phyloP scores from a whole-genome alignment of 2,797 vertebrate species.

The Podarcis siculus region DNA sequence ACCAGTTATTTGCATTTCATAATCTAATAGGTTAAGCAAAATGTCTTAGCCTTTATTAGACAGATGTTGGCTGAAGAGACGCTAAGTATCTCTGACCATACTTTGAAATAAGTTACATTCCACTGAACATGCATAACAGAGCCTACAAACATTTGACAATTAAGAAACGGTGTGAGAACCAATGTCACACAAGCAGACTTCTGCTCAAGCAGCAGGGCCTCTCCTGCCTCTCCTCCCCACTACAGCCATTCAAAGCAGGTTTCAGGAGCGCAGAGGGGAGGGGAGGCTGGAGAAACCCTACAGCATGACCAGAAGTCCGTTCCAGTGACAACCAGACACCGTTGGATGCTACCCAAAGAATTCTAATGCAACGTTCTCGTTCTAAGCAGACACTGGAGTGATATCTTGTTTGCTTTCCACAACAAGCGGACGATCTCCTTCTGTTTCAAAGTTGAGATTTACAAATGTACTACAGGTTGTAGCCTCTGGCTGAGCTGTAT shows the following conservation, averaged over 20 bases:
- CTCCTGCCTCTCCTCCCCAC: neutral
- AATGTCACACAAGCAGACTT: neutral
- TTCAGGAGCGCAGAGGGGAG: neutral
- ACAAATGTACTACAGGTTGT: slow-evolving; percentile 76
- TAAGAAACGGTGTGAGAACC: slow-evolving; percentile 8
- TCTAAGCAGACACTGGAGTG: slow-evolving; percentile 83
- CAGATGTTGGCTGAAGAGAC: slow-evolving; percentile 53
- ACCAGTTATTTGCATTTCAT: slow-evolving; percentile 51
- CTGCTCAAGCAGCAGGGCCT: neutral
- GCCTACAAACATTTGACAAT: slow-evolving; percentile 47
- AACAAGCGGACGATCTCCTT: slow-evolving; percentile 73
- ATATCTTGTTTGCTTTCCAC: slow-evolving; percentile 79
- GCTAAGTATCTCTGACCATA: slow-evolving; percentile 58
- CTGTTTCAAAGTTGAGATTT: slow-evolving; percentile 85
- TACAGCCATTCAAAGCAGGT: neutral
- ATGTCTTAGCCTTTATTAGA: slow-evolving; percentile 53
- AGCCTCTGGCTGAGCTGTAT: slow-evolving; percentile 76
- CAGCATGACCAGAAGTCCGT: neutral
- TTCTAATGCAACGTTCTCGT: slow-evolving; percentile 25
- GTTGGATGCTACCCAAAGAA: neutral
- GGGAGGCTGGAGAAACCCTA: neutral
- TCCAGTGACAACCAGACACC: neutral
- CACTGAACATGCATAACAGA: slow-evolving; percentile 63
- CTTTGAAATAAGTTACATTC: slow-evolving; percentile 66
- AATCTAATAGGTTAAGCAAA: slow-evolving; percentile 53